Conservation (phyloP, 1,140 invertebrate genomes). For the Drosophila sp. region DNA sequence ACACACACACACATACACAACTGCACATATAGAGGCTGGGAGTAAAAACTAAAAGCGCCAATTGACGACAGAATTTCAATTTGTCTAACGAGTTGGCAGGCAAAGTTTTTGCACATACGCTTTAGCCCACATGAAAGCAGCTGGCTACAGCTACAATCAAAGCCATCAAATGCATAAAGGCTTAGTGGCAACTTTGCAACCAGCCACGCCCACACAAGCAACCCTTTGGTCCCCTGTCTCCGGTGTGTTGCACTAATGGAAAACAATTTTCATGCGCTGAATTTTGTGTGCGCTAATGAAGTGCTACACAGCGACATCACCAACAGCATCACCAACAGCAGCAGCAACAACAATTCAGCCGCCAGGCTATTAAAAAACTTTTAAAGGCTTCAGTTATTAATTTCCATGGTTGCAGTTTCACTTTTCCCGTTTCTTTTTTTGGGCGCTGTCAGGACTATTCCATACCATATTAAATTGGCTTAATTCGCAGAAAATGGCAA, state of each 20-base stretch:
- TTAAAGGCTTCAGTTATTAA: constrained; percentile 63
- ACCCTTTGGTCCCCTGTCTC: constrained; percentile 4
- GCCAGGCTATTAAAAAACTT: constrained; percentile 63
- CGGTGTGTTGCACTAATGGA: constrained; percentile 54
- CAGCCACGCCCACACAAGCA: constrained; percentile 15
- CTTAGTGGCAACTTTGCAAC: constrained; percentile 56
- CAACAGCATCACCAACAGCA: constrained; percentile 30
- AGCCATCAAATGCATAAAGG: constrained; percentile 82
- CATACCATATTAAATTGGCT: constrained; percentile 72
- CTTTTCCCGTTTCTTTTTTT: constrained; percentile 20
- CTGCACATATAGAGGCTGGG: background rate
- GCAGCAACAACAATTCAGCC: constrained; percentile 16
- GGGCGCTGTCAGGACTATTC: constrained; percentile 37
- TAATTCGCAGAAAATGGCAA: constrained; percentile 79
- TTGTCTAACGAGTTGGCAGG: constrained; percentile 75
- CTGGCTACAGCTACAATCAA: constrained; percentile 59
- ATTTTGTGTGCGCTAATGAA: constrained; percentile 72
- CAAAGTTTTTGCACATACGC: constrained; percentile 62
- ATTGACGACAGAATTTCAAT: constrained; percentile 81
- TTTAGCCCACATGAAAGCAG: constrained; percentile 49
- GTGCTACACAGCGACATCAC: constrained; percentile 41
- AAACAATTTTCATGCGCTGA: constrained; percentile 64
- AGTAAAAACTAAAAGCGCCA: constrained; percentile 59
- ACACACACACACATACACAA: background rate
- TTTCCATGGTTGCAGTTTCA: constrained; percentile 48